Conservation (phyloP, 1,140 invertebrate genomes). For the Ladona fulva region DNA sequence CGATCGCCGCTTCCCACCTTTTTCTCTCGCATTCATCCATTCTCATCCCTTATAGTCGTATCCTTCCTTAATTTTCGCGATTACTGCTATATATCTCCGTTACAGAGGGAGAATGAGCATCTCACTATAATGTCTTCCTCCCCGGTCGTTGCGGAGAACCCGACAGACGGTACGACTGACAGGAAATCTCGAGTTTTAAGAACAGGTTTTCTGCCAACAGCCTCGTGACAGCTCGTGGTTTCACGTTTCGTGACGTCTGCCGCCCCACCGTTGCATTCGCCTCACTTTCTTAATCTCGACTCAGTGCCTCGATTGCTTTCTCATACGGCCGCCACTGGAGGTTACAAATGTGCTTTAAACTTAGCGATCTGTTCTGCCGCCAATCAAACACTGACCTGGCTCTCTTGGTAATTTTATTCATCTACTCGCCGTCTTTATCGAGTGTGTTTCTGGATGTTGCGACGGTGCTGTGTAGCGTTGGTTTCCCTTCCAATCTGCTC, state of each 20-base stretch:
- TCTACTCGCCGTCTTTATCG: background rate
- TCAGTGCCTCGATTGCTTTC: background rate
- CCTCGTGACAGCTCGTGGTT: slow-evolving; percentile 1
- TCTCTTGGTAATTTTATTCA: background rate
- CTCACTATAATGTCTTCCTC: too few relatives aligned
- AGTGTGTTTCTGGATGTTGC: background rate
- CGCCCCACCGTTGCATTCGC: background rate
- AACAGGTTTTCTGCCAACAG: background rate
- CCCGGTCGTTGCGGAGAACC: background rate
- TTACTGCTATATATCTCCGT: background rate
- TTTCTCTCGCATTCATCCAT: background rate
- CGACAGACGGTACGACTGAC: background rate
- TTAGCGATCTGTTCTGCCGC: background rate
- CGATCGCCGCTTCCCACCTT: too few relatives aligned
- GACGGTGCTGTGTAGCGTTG: too few relatives aligned
- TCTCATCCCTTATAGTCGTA: background rate
- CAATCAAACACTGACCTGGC: background rate
- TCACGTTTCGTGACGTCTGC: background rate
- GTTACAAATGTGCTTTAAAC: background rate
- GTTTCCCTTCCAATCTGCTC: too few relatives aligned
- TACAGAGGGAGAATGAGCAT: too few relatives aligned
- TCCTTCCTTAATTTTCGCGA: background rate
- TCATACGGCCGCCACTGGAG: background rate
- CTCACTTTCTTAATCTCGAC: background rate
- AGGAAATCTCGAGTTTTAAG: slow-evolving; percentile 3